Base-by-base conservation (phyloP, 2,888 invertebrate genomes). In the Thera obeliscata region DNA sequence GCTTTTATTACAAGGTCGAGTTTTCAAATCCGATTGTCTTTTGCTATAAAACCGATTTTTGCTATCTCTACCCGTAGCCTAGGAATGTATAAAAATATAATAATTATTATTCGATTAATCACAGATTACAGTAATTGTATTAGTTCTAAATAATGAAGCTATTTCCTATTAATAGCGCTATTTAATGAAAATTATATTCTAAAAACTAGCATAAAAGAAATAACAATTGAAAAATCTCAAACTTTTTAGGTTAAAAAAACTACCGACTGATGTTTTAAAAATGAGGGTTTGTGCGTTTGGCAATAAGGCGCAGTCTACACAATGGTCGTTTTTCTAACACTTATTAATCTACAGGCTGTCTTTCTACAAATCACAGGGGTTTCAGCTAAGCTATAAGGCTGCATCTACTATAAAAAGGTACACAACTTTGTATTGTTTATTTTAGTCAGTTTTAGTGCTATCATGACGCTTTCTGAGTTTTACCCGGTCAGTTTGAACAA, bases 61-160 rank as follows among this genome's bases (percentile, higher is more conserved):
- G 66, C 73, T 75, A 78, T 73, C 9, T 76, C 83, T 88, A 93
- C 93, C 93, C 92, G 92, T 92, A 90, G 81, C 81, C 79, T 79
- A 90, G 93, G 92, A 93, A 93, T 93, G 92, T 92, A 92, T 79
- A 90, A 90, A 91, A 91, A 91, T 92, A 91, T 86, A 85, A 91
- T 86, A 84, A 85, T 86, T 85, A 85, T 84, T 86, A 85, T 84
- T 86, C 76, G 80, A 82, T 82, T 79, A 85, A 91, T 89, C 90
- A 92, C 90, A 91, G 89, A 83, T 76, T 78, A 75, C 79, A 72
- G 69, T 79, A 77, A 82, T 82, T 81, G 74, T 75, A 74, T 79
- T 71, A 77, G 75, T 76, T 78, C 68, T 77, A 77, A 63, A 70
- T 64, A 67, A 69, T 68, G 63, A 69, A 73, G 62, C 62, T 61